Conservation (phyloP, 2,113 vertebrate species). For the Corythornis madagascariensis region DNA sequence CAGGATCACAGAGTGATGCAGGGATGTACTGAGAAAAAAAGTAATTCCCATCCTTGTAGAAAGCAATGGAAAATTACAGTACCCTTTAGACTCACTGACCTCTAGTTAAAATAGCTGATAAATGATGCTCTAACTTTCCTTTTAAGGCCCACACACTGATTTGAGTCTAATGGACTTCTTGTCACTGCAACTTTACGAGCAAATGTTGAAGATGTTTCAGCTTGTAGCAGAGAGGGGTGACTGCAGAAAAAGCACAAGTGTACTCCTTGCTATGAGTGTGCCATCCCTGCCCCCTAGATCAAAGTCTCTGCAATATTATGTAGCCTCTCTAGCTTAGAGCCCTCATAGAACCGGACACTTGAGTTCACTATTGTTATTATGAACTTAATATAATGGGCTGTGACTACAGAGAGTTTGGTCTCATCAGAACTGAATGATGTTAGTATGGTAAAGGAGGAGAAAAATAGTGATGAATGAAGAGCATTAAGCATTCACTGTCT, state of each 20-base stretch:
- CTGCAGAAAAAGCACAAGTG: not conserved
- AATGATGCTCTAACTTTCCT: not conserved
- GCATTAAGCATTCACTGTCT: not conserved
- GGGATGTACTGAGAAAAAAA: slow-evolving; percentile 31
- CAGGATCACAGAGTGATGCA: slow-evolving; percentile 49
- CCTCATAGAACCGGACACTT: not conserved
- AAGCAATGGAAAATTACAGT: slow-evolving; percentile 66
- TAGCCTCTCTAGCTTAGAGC: not conserved
- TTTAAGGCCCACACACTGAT: not conserved
- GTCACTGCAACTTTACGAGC: not conserved
- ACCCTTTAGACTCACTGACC: slow-evolving; percentile 33
- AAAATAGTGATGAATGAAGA: not conserved
- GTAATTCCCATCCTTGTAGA: slow-evolving; percentile 31
- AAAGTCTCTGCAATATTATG: not conserved
- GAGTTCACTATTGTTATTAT: not conserved
- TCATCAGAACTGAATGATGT: not conserved
- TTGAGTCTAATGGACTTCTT: not conserved
- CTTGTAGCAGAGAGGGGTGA: not conserved
- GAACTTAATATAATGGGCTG: not conserved
- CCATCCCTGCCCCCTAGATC: not conserved
- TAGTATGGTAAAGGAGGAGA: not conserved
- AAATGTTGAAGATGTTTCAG: not conserved
- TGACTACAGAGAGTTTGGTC: not conserved
- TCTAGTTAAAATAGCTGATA: slow-evolving; percentile 42
- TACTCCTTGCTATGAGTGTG: not conserved